These are phyloP conservation scores for Drosophila macrospina DNA, from an alignment of 2,888 invertebrate species.

Conservation along the genomic window DNA sequence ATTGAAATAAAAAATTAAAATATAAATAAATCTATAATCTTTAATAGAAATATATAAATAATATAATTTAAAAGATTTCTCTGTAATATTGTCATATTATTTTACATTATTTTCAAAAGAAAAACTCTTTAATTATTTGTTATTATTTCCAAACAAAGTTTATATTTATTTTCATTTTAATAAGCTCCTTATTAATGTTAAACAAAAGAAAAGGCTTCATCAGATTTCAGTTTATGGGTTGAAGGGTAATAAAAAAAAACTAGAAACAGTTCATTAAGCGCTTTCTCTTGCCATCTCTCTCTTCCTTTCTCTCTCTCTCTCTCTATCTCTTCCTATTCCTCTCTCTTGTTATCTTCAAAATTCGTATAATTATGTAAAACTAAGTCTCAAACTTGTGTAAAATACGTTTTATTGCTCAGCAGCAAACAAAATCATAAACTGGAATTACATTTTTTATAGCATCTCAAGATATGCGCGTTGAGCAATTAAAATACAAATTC, in stretches of 20 bases:
- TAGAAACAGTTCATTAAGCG: conserved; percentile 7
- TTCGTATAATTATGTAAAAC: conserved; percentile 5
- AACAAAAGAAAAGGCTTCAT: conserved; percentile 1
- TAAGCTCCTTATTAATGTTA: background rate
- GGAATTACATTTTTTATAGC: conserved; percentile 37
- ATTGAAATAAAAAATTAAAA: no score
- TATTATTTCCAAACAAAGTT: background rate
- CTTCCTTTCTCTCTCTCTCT: background rate
- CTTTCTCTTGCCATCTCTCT: background rate
- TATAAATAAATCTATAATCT: no score
- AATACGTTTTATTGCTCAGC: conserved; percentile 23
- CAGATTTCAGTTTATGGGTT: conserved; percentile 4
- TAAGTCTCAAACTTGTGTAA: background rate
- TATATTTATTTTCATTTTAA: background rate
- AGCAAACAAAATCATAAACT: conserved; percentile 44
- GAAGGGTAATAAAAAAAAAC: conserved; percentile 11
- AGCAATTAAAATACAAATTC: conserved; percentile 21
- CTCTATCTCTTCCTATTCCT: background rate
- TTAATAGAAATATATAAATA: background rate
- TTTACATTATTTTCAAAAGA: no score
- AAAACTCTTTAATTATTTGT: background rate
- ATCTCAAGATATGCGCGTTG: conserved; percentile 11
- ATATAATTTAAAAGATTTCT: no score
- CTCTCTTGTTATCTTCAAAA: no score
- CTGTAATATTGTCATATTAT: no score